A percentile compares a stretch with the other conserved stretches of the same genome.
Conservation (phyloP, 2,113 vertebrate genomes). For the Cebus imitator region DNA sequence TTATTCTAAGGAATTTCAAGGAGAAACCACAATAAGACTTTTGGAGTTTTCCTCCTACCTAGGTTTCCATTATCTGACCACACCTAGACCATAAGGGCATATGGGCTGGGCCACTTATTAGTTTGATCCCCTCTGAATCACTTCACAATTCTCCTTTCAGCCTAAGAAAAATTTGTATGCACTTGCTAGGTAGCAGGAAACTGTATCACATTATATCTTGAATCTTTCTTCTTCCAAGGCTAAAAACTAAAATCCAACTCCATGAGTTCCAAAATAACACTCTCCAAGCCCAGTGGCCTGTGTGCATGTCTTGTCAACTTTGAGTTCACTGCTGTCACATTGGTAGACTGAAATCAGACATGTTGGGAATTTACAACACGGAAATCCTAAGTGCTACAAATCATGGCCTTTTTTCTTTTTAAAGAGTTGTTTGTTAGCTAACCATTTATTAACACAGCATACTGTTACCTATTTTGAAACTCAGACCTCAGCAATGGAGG, state of each 20-base stretch:
- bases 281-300: neutral
- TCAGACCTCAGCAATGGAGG: neutral
- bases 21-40: neutral
- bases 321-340: neutral
- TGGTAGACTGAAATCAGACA: neutral
- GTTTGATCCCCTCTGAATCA: neutral
- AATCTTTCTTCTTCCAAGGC: neutral
- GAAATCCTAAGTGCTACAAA: neutral
- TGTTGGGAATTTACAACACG: neutral
- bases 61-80: neutral
- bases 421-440: neutral
- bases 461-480: neutral
- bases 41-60: neutral
- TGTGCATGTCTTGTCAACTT: neutral
- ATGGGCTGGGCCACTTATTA: neutral
- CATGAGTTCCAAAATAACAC: neutral
- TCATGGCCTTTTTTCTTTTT: neutral
- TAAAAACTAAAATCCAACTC: neutral
- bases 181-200: neutral
- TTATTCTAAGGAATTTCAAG: neutral
- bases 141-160: neutral
- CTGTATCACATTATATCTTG: neutral
- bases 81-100: neutral
- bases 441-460: neutral
- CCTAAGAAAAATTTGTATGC: neutral